phyloP scores from a whole-genome alignment of 2,888 invertebrate genomes.

The Epinotia brunnichana region DNA sequence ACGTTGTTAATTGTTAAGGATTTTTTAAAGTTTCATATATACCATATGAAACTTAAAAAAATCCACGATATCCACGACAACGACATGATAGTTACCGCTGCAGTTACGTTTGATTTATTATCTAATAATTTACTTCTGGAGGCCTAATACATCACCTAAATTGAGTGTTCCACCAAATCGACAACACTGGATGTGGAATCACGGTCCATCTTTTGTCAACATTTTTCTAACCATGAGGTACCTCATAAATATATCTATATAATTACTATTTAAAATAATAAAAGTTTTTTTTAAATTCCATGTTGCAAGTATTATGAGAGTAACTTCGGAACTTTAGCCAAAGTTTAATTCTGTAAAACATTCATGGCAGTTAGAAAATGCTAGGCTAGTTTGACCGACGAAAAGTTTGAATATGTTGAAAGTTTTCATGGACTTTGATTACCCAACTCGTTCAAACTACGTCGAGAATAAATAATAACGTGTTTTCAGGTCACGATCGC shows the following conservation, averaged over 20 bases:
- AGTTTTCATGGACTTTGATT: constrained; percentile 20
- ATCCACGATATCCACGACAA: too few relatives aligned
- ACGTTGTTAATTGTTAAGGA: neutral
- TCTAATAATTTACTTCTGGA: neutral
- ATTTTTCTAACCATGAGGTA: too few relatives aligned
- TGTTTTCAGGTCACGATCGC: constrained; percentile 21
- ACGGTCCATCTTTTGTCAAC: too few relatives aligned
- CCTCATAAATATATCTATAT: too few relatives aligned
- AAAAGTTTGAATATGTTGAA: neutral
- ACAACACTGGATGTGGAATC: neutral
- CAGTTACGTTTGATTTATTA: neutral
- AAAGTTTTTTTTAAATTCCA: neutral
- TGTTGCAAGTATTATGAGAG: neutral
- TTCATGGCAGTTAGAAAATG: neutral
- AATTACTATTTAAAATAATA: too few relatives aligned
- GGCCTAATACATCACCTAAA: neutral
- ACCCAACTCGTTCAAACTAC: constrained; percentile 20
- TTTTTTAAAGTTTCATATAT: too few relatives aligned
- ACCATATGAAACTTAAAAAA: too few relatives aligned
- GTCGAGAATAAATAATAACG: constrained; percentile 22
- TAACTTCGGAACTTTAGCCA: neutral
- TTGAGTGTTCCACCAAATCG: neutral
- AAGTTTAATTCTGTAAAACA: neutral
- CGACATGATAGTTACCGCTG: too few relatives aligned
- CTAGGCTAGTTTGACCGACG: neutral